These are phyloP conservation scores for Nymphalis c-album DNA, from an alignment of 2,888 invertebrate genomes.

Conservation along the genomic window DNA sequence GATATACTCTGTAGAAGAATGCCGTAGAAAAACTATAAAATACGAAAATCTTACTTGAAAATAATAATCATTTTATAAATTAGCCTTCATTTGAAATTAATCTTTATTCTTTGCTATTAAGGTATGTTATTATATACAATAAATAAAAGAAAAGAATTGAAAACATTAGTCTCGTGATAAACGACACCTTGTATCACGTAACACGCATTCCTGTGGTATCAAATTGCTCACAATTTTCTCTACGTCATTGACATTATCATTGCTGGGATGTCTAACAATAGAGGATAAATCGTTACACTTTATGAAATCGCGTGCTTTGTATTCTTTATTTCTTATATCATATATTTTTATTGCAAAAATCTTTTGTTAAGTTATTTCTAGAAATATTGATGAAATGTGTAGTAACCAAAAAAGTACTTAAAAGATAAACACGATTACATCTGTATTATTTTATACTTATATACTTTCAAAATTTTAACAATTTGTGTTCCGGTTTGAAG, in stretches of 20 bases:
- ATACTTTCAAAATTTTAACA: no score
- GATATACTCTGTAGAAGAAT: no score
- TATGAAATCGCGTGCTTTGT: background rate
- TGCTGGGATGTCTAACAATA: background rate
- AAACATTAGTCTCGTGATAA: background rate
- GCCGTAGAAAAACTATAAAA: no score
- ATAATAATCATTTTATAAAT: background rate
- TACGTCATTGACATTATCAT: conserved; percentile 2
- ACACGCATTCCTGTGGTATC: conserved; percentile 1
- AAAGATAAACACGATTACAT: no score
- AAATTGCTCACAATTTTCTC: conserved; percentile 5
- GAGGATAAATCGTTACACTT: background rate
- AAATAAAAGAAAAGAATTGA: background rate
- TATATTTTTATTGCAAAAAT: background rate
- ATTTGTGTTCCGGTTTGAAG: no score
- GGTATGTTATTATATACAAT: background rate
- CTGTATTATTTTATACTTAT: no score
- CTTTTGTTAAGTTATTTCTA: no score
- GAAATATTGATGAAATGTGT: no score
- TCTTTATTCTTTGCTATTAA: background rate
- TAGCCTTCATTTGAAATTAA: background rate
- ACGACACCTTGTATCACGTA: background rate
- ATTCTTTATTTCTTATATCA: background rate
- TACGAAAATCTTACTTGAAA: no score
- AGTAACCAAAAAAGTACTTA: no score